Base-by-base conservation (phyloP, 2,797 vertebrate genomes). In the Cuculus canorus region DNA sequence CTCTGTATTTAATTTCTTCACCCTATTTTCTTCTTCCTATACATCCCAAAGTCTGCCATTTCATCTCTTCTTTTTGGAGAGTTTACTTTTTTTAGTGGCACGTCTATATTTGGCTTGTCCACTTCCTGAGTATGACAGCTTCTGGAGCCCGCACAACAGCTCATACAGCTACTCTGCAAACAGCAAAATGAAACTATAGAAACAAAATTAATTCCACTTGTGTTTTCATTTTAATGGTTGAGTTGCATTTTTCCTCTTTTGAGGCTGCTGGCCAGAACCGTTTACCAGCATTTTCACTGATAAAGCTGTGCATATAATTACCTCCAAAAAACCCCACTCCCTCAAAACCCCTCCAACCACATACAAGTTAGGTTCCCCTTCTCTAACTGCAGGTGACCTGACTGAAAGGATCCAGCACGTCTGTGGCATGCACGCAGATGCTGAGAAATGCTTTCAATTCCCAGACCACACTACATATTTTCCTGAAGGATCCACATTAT, bases 401-500 rank as follows among this genome's bases (percentile, higher is more conserved):
- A 48, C 32, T 54, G 10, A n/a, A 25, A 81, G 15, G 13, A 75
- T 65, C 33, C 73, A 81, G n/a, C 12, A 10, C 1, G 10, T 22
- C 32, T 56, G 17, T 6, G 32, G 11, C 16, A 28, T 7, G 12
- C 56, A 68, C 16, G 24, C 32, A 65, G 32, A 13, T 47, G 37
- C 32, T 43, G 50, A 88, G 48, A 93, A 83, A 75, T 17, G 4
- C 33, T 54, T 75, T 61, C 30, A 27, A 0, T 75, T 83, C 69
- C 66, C 45, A 81, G 59, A 64, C 4, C 17, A 19, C 1, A 0
- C 0, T 0, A 21, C 2, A 0, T 18, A 11, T 61, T 75, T 88
- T 76, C 77, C 13, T 54, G n/a, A 41, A 59, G 47, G 27, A 72
- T 48, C 35, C 32, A 39, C 9, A 8, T 25, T 59, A 57, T 5